Evolutionary conservation across 2,888 invertebrate genomes (phyloP).

Genomic region (Vandiemenella viatica): DNA sequence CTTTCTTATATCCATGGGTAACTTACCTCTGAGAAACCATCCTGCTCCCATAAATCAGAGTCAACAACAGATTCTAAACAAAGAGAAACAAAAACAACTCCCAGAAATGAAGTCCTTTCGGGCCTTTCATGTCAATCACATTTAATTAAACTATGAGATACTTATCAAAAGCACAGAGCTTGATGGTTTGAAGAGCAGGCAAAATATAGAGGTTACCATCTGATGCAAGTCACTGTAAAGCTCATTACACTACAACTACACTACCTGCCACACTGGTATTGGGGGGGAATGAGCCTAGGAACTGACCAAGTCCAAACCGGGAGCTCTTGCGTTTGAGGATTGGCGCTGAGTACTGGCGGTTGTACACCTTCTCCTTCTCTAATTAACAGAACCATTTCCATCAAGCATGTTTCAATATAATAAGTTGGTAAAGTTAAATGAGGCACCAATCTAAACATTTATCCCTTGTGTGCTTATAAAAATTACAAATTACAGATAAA

Average conservation of each 20-base stretch:
- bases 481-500: not conserved
- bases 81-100: too few relatives aligned
- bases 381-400: slow-evolving; percentile 18
- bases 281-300: slow-evolving; percentile 42
- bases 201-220: slow-evolving; percentile 1
- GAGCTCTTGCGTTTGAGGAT: slow-evolving; percentile 85
- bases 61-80: too few relatives aligned
- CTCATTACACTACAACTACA: slow-evolving; percentile 22
- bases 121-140: too few relatives aligned
- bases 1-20: too few relatives aligned
- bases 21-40: too few relatives aligned
- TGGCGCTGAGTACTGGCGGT: slow-evolving; percentile 89
- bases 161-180: not conserved
- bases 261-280: slow-evolving; percentile 45
- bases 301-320: slow-evolving; percentile 78
- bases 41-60: too few relatives aligned
- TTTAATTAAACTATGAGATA: too few relatives aligned
- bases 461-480: not conserved
- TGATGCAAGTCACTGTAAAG: slow-evolving; percentile 1
- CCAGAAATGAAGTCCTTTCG: too few relatives aligned
- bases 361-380: slow-evolving; percentile 75
- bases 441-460: not conserved
- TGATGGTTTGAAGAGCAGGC: not conserved
- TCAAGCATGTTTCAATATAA: not conserved
- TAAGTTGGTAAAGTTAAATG: not conserved